These are phyloP conservation scores for Parasteatoda tepidariorum DNA, from an alignment of 1,140 invertebrate species.

Conservation along the genomic window DNA sequence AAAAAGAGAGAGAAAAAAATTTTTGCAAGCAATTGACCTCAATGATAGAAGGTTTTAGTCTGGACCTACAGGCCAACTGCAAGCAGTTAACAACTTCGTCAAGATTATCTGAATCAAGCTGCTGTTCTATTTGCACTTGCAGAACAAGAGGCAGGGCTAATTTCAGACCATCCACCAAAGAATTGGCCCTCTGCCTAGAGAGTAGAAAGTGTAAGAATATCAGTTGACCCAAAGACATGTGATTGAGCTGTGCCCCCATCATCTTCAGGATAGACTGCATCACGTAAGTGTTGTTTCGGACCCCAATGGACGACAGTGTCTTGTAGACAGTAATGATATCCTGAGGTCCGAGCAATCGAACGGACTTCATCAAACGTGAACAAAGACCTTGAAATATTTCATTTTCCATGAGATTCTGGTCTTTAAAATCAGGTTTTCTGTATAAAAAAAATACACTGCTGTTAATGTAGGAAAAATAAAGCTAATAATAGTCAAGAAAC, in stretches of 20 bases:
- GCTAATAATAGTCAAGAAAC: neutral
- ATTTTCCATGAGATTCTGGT: constrained; percentile 7
- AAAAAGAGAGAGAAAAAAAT: too few relatives aligned
- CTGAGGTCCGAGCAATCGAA: constrained; percentile 24
- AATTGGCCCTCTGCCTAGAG: constrained; percentile 23
- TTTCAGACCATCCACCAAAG: constrained; percentile 59
- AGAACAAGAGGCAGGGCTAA: constrained; percentile 62
- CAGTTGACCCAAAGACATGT: constrained; percentile 47
- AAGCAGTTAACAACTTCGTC: constrained; percentile 37
- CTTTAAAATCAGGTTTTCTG: neutral
- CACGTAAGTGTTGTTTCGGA: constrained; percentile 46
- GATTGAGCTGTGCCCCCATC: constrained; percentile 49
- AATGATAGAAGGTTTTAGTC: constrained; percentile 32
- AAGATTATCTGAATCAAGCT: constrained; percentile 46
- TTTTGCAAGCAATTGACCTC: too few relatives aligned
- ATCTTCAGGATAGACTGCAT: constrained; percentile 51
- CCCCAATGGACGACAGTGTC: constrained; percentile 7
- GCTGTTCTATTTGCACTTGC: constrained; percentile 60
- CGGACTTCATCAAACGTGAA: constrained; percentile 19
- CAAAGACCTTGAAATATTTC: constrained; percentile 28
- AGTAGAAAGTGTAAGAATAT: constrained; percentile 55
- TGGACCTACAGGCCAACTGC: constrained; percentile 14
- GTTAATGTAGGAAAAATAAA: neutral
- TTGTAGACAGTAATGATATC: constrained; percentile 48
- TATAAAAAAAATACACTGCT: neutral